Base-by-base conservation (phyloP, 2,113 vertebrate species). In the Siphamia tubifer region DNA sequence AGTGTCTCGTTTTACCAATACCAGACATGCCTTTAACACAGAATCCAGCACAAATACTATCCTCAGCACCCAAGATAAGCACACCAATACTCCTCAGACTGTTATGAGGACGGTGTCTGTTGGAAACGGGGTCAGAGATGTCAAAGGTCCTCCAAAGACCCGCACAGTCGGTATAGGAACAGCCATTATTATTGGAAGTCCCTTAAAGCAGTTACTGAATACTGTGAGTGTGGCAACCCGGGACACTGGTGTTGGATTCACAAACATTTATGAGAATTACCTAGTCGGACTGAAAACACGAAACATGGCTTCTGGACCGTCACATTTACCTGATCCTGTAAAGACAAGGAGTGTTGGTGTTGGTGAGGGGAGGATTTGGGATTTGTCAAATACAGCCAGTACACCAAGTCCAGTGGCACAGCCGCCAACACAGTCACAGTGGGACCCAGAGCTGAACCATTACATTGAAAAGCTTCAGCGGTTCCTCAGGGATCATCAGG, bases 281-380 rank as follows among this genome's bases (percentile, higher is more conserved):
- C 79, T 99, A 40, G 89, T 99, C 44, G 97, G 97, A 16, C 82
- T 99, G 36, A 98, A 95, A 87, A 96, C 95, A 66, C 91, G 96
- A 38, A 97, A 94, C 78, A 98, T 99, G 76, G 96, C 96, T 0
- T 98, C 96, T 0, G 98, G 98, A 25, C 95, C 97, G 0, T 95
- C 95, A 2, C 90, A 86, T 0, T 51, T 91, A 0, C 85, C 91
- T 19, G 93, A 94, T 34, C 91, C 89, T 1, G 2, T 75, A 12
- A 90, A 90, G 76, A 94, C 94, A 3, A 94, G 94, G 77, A 98
- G 94, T 21, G 85, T 98, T 0, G 96, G 95, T 1, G 96, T 98
- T 3, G 96, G 96, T 0, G 93, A 90, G 0, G 95, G 94, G n/a
- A 79, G 88, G 10, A 84, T 95, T 19, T 84, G 69, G 0, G 87